Percentiles rank a stretch among this genome's conserved stretches.
Evolutionary conservation across 1,140 invertebrate species (phyloP).

Genomic region (Bombus confusus): DNA sequence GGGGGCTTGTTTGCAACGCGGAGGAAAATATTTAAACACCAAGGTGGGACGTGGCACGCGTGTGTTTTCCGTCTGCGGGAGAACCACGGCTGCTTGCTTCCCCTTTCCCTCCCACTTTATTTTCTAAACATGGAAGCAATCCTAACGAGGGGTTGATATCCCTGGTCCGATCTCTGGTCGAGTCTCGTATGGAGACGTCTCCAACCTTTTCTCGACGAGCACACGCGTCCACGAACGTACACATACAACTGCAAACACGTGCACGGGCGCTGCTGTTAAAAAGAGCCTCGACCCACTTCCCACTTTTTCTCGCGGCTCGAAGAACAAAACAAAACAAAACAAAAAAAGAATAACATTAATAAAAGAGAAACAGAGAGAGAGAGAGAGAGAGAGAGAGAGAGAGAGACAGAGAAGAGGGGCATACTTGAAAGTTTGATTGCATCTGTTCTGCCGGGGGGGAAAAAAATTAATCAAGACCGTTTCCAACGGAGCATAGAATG

Average conservation of each 20-base stretch:
- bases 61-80: neutral
- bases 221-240: too few relatives aligned
- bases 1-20: neutral
- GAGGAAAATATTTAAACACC: constrained; percentile 31
- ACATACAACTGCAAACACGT: neutral
- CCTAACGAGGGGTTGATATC: constrained; percentile 3
- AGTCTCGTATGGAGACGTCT: neutral
- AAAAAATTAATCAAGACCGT: constrained; percentile 1
- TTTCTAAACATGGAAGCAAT: constrained; percentile 68
- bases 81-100: neutral
- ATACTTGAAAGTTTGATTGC: constrained; percentile 18
- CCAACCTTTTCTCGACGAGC: neutral
- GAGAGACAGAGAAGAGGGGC: neutral
- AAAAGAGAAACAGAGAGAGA: too few relatives aligned
- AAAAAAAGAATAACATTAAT: neutral
- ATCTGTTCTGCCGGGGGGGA: constrained; percentile 4
- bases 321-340: neutral
- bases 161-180: too few relatives aligned
- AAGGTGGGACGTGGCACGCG: constrained; percentile 17
- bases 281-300: constrained; percentile 36
- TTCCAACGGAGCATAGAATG: neutral
- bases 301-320: constrained; percentile 1
- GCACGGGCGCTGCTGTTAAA: neutral
- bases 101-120: constrained; percentile 44
- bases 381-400: too few relatives aligned